Base-by-base conservation (phyloP, 2,113 vertebrate species). In the Eonycteris spelaea region DNA sequence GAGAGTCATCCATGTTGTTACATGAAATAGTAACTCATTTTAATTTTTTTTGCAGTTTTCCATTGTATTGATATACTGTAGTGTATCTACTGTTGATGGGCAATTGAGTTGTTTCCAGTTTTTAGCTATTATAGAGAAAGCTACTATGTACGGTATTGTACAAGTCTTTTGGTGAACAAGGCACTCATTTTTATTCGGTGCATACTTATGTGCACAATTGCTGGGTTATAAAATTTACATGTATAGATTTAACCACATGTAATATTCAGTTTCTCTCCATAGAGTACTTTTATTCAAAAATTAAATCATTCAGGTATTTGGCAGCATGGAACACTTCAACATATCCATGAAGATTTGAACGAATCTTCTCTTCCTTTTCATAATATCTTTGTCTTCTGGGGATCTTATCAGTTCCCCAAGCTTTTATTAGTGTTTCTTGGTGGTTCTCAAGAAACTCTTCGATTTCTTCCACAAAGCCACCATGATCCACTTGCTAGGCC, bases 231-330 rank as follows among this genome's bases (percentile, higher is more conserved):
- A 70, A 28, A 92, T 75, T 75, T 57, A 83, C 43, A 55, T 70
- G 74, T 63, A 68, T 59, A 68, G 51, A 82, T 68, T 86, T 75
- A 90, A 70, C 40, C 51, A 51, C 24, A 74, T 61, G 45, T 48
- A 68, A 83, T 87, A 63, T 67, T 86, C 59, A 51, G 57, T 86
- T 75, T 94, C 57, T 91, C 26, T 24, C 22, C 73, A 75, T 38
- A 45, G 79, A 74, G 4, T 21, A 45, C 38, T 83, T 95, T 93
- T 83, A 90, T 51, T 86, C n/a, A 86, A 71, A 86, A 86, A 55
- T 61, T 74, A 85, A 92, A 63, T 89, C 87, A 33, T 71, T 86
- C 18, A 33, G 90, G 43, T 89, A 85, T 93, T 88, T 90, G 79
- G 75, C 33, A 91, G 61, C 75, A 63, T 80, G 73, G 55, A 90